Conservation (phyloP, 2,888 invertebrate species). For the Antitype chi region DNA sequence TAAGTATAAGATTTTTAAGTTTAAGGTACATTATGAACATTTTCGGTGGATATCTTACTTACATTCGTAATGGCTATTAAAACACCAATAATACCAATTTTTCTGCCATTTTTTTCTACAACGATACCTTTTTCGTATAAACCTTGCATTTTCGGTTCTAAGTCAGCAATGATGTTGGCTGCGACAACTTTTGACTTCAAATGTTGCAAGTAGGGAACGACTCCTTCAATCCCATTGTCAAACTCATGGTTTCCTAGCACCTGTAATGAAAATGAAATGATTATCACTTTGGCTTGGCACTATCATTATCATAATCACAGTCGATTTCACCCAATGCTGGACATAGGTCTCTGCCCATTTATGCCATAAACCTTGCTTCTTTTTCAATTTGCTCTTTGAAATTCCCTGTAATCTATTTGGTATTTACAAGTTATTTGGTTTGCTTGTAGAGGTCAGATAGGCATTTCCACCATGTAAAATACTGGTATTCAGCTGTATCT, state of each 20-base stretch:
- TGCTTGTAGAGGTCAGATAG: too few relatives aligned
- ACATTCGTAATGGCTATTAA: conserved; percentile 83
- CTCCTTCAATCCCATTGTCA: conserved; percentile 93
- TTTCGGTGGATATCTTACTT: conserved; percentile 62
- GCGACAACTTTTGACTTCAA: conserved; percentile 93
- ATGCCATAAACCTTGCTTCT: background rate
- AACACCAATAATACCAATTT: conserved; percentile 96
- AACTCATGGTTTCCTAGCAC: conserved; percentile 97
- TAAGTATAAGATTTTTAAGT: background rate
- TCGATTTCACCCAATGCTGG: background rate
- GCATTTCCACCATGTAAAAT: too few relatives aligned
- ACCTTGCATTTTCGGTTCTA: conserved; percentile 93
- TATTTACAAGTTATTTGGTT: background rate
- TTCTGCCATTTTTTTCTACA: conserved; percentile 91
- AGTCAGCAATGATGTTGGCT: conserved; percentile 93
- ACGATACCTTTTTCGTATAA: conserved; percentile 92
- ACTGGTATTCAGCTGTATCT: too few relatives aligned
- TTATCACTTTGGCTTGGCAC: background rate
- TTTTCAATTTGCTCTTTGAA: background rate
- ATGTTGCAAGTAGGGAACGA: conserved; percentile 93
- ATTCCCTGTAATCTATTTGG: background rate
- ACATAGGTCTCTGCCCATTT: accelerated
- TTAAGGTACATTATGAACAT: background rate
- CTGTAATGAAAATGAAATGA: conserved; percentile 79
- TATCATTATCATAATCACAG: background rate